A percentile compares a stretch with the other conserved stretches of the same genome.
phyloP scores from a whole-genome alignment of 2,797 vertebrate species.

The Cyclura pinguis region DNA sequence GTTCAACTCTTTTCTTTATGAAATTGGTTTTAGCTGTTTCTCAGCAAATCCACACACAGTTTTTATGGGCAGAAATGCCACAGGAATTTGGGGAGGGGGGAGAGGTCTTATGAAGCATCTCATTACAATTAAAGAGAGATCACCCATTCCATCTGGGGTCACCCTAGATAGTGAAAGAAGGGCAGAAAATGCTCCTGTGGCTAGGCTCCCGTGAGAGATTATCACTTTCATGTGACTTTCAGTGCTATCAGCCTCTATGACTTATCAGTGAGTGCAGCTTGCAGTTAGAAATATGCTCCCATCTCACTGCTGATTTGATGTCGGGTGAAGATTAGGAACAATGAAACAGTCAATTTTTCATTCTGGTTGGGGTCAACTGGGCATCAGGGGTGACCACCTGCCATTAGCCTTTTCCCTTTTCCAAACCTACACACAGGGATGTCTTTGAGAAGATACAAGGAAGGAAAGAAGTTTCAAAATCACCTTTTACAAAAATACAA shows the following conservation, averaged over 20 bases:
- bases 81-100: neutral
- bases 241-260: slow-evolving; percentile 32
- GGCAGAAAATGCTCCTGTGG: slow-evolving; percentile 33
- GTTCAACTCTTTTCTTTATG: slow-evolving; percentile 23
- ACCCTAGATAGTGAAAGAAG: slow-evolving; percentile 21
- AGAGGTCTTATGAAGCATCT: neutral
- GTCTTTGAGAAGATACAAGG: neutral
- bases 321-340: slow-evolving; percentile 38
- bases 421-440: slow-evolving; percentile 5
- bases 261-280: slow-evolving; percentile 48
- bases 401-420: slow-evolving; percentile 29
- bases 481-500: neutral
- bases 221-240: slow-evolving; percentile 50
- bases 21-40: neutral
- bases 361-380: slow-evolving; percentile 27
- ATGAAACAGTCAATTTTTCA: slow-evolving; percentile 40
- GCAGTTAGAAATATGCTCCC: slow-evolving; percentile 29
- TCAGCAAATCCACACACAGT: slow-evolving; percentile 15
- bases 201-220: slow-evolving; percentile 41
- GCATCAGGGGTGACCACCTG: slow-evolving; percentile 19
- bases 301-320: slow-evolving; percentile 31
- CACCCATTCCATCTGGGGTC: slow-evolving; percentile 36
- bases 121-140: slow-evolving; percentile 38
- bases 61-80: slow-evolving; percentile 11
- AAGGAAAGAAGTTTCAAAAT: neutral